phyloP scores from a whole-genome alignment of 2,888 invertebrate species.

The Cataglyphis altisquamis region DNA sequence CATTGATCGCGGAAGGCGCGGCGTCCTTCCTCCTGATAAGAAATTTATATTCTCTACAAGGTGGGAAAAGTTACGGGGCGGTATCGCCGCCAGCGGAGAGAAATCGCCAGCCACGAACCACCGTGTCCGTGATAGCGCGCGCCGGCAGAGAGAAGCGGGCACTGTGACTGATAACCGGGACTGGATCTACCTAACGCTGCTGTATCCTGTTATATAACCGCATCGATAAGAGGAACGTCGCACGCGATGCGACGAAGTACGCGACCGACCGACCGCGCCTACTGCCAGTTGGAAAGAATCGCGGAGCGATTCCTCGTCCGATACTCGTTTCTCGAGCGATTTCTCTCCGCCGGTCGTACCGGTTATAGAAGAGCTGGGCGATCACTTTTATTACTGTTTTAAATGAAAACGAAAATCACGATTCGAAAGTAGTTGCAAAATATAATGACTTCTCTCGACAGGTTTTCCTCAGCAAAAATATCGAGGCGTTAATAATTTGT shows the following conservation, averaged over 20 bases:
- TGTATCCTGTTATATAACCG: neutral
- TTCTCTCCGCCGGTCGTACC: constrained; percentile 25
- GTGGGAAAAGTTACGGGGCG: neutral
- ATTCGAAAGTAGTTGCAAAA: no score
- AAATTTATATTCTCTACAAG: neutral
- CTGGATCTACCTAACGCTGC: constrained; percentile 30
- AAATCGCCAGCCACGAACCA: constrained; percentile 11
- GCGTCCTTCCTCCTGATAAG: constrained; percentile 38
- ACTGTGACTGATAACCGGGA: constrained; percentile 45
- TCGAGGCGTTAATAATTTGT: no score
- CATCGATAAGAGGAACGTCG: constrained; percentile 48
- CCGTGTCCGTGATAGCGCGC: neutral
- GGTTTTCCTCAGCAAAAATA: no score
- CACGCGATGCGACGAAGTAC: constrained; percentile 21
- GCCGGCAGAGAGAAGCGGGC: constrained; percentile 21
- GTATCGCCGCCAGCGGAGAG: constrained; percentile 8
- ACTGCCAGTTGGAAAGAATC: constrained; percentile 4
- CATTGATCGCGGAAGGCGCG: constrained; percentile 55
- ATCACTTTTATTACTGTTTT: constrained; percentile 9
- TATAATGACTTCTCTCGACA: no score
- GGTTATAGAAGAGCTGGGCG: neutral
- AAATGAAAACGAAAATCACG: neutral
- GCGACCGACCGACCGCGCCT: constrained; percentile 10
- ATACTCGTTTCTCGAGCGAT: constrained; percentile 13
- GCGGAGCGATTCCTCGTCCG: constrained; percentile 23